Percentiles rank a stretch among this genome's conserved stretches.
phyloP scores from a whole-genome alignment of 1,140 invertebrate species.

The Meloidogyne hapla region DNA sequence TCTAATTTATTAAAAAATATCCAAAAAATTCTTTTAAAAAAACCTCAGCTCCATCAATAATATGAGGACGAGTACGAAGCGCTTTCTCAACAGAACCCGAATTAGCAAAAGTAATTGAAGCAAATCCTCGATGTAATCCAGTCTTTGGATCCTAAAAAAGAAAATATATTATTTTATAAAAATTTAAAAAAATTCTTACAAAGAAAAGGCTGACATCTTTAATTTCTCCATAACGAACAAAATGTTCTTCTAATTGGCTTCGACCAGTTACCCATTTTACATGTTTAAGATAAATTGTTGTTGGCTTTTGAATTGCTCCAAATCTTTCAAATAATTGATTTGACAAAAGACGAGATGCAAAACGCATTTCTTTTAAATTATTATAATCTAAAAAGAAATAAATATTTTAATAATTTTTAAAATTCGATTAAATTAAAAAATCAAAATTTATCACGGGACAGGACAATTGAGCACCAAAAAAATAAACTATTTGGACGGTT shows the following conservation, averaged over 20 bases:
- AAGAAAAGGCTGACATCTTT: conserved; percentile 54
- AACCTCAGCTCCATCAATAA: conserved; percentile 60
- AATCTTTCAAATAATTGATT: not conserved
- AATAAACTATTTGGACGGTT: no score
- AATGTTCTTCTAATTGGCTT: conserved; percentile 55
- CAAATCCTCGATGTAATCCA: conserved; percentile 61
- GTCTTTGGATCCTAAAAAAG: conserved; percentile 54
- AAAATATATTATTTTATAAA: not conserved
- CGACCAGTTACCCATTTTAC: conserved; percentile 56
- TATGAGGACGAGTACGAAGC: conserved; percentile 53
- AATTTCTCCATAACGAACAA: conserved; percentile 55
- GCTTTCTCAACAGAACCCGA: conserved; percentile 48
- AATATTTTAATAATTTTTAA: no score
- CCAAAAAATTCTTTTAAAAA: no score
- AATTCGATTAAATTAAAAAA: no score
- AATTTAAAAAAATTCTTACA: conserved; percentile 44
- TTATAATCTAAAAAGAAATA: not conserved
- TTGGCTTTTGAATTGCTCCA: not conserved
- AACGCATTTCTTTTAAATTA: not conserved
- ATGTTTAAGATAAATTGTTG: conserved; percentile 51
- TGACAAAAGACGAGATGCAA: conserved; percentile 1
- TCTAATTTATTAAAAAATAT: no score
- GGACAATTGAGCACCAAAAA: no score
- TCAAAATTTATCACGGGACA: no score
- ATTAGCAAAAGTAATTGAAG: conserved; percentile 52